Evolutionary conservation across 2,888 invertebrate species (phyloP).

Genomic region (Microplitis manilae): DNA sequence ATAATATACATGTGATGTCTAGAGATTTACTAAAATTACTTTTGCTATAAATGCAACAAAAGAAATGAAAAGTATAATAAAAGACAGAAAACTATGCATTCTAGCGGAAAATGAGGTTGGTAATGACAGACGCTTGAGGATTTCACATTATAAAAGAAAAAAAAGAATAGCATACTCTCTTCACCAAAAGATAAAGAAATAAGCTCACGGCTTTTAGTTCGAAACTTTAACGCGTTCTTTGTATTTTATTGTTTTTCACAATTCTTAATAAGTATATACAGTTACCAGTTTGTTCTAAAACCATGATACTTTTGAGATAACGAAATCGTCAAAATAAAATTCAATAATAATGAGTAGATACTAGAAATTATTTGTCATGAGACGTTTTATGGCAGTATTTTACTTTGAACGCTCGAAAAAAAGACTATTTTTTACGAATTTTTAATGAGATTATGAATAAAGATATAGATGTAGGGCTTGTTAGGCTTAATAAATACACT

Average conservation of each 20-base stretch:
- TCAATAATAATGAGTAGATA: not conserved
- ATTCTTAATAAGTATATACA: constrained; percentile 46
- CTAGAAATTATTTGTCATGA: not conserved
- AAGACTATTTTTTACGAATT: no score
- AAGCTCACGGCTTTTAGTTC: constrained; percentile 66
- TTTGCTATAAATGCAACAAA: not conserved
- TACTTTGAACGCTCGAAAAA: no score
- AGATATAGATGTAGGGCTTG: no score
- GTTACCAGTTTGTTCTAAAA: not conserved
- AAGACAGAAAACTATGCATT: constrained; percentile 5
- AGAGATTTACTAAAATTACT: constrained; percentile 33
- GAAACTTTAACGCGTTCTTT: constrained; percentile 69
- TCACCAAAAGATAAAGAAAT: constrained; percentile 59
- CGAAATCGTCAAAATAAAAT: not conserved
- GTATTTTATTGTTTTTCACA: constrained; percentile 70
- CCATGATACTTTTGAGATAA: not conserved
- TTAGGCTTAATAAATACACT: no score
- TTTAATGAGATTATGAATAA: no score
- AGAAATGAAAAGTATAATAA: constrained; percentile 32
- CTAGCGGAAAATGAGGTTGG: constrained; percentile 17
- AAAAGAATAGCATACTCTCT: constrained; percentile 38
- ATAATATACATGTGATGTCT: constrained; percentile 33
- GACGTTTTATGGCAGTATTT: not conserved
- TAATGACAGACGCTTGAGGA: constrained; percentile 44
- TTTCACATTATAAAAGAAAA: constrained; percentile 45